A percentile compares a stretch with the other conserved stretches of the same genome.
Evolutionary conservation across 2,113 vertebrate genomes (phyloP).

Genomic region (Spea bombifrons): DNA sequence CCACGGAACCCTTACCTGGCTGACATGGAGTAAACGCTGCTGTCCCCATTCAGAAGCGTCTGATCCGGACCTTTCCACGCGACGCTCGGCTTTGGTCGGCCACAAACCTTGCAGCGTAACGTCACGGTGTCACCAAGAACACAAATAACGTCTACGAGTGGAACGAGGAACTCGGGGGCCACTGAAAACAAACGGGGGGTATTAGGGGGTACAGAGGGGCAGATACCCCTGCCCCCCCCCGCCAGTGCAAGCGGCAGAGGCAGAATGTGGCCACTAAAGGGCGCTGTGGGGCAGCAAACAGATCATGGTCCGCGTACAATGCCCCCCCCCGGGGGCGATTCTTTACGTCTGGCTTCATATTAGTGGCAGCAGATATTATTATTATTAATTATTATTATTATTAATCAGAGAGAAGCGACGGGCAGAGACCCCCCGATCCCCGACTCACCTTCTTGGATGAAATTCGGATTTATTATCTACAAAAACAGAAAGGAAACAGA

Average conservation of each 20-base stretch:
- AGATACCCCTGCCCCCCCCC: too few relatives aligned
- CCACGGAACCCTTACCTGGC: conserved; percentile 60
- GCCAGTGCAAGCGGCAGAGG: too few relatives aligned
- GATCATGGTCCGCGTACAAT: neutral
- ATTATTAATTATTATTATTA: too few relatives aligned
- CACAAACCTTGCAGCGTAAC: conserved; percentile 93
- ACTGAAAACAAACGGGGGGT: conserved; percentile 64
- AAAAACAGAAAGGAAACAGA: conserved; percentile 62
- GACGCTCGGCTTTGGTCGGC: conserved; percentile 84
- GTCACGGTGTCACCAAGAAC: conserved; percentile 90
- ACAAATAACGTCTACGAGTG: conserved; percentile 88
- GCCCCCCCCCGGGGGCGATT: neutral
- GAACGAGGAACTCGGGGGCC: conserved; percentile 91
- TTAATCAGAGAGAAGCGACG: too few relatives aligned
- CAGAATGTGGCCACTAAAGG: too few relatives aligned
- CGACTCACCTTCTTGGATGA: conserved; percentile 96
- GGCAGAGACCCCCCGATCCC: neutral
- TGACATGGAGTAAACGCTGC: conserved; percentile 64
- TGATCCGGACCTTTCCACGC: conserved; percentile 93
- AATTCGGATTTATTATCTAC: conserved; percentile 98
- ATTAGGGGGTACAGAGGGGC: too few relatives aligned
- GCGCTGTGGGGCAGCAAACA: neutral
- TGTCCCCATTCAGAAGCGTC: conserved; percentile 82
- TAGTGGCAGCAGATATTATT: neutral
- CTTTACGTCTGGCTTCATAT: neutral